These are phyloP conservation scores for Azorinus chamasolen DNA, from an alignment of 2,888 invertebrate genomes.

Conservation along the genomic window DNA sequence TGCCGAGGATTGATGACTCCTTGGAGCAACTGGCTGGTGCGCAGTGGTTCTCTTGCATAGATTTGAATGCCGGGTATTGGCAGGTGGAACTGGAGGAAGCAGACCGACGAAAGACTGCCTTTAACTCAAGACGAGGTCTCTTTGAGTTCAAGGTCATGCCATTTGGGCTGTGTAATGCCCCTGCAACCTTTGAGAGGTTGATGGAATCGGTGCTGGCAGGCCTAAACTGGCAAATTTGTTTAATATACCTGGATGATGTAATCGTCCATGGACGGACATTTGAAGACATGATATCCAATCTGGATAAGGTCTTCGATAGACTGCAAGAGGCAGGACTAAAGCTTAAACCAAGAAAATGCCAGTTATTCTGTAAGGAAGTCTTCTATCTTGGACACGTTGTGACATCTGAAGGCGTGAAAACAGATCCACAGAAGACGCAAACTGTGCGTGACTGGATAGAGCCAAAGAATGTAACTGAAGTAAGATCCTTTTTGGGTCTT, in stretches of 20 bases:
- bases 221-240: not conserved
- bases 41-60: conserved; percentile 56
- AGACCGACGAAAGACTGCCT: conserved; percentile 16
- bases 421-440: conserved; percentile 30
- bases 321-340: conserved; percentile 43
- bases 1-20: conserved; percentile 32
- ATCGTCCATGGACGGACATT: conserved; percentile 19
- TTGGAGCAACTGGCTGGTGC: conserved; percentile 25
- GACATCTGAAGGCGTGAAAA: conserved; percentile 24
- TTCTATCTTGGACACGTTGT: conserved; percentile 42
- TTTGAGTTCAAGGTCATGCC: conserved; percentile 8
- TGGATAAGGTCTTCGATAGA: conserved; percentile 36
- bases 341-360: conserved; percentile 48
- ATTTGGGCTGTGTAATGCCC: conserved; percentile 2
- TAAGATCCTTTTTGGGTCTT: conserved; percentile 30
- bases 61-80: conserved; percentile 61
- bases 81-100: conserved; percentile 57
- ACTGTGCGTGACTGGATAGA: conserved; percentile 20
- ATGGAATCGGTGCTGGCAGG: conserved; percentile 9
- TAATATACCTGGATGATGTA: conserved; percentile 7
- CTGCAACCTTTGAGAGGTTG: not conserved
- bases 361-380: conserved; percentile 37
- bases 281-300: conserved; percentile 23
- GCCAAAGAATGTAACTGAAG: conserved; percentile 15
- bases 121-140: conserved; percentile 32